These are phyloP conservation scores for Schizotus pectinicornis DNA, from an alignment of 2,888 invertebrate species.

Conservation along the genomic window DNA sequence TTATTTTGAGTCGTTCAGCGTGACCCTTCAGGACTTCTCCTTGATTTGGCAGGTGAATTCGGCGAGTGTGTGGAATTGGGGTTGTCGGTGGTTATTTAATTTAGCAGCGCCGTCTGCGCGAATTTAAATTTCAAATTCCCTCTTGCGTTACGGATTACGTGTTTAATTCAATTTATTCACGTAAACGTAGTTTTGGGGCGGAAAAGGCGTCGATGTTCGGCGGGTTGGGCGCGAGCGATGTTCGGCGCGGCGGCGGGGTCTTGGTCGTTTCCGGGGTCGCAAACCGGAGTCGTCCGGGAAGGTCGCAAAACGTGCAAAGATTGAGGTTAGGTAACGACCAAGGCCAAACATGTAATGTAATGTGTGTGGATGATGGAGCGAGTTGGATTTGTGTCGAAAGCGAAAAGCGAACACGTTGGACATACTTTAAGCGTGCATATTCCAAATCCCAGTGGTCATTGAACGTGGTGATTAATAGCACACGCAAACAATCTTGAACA, in stretches of 20 bases:
- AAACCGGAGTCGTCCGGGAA: slow-evolving; percentile 15
- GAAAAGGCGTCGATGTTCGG: background rate
- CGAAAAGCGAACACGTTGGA: slow-evolving; percentile 15
- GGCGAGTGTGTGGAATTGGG: slow-evolving; percentile 3
- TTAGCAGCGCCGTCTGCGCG: background rate
- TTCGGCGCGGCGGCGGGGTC: slow-evolving; percentile 1
- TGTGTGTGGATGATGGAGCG: background rate
- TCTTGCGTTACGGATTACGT: slow-evolving; percentile 1
- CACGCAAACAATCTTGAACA: slow-evolving; percentile 38
- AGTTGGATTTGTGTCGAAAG: background rate
- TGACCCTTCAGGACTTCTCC: too few species aligned
- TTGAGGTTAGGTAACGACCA: slow-evolving; percentile 46
- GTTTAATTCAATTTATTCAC: too few species aligned
- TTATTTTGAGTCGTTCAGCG: too few species aligned
- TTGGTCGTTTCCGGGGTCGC: slow-evolving; percentile 33
- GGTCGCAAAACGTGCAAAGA: slow-evolving; percentile 39
- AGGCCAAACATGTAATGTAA: slow-evolving; percentile 35
- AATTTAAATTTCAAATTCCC: slow-evolving; percentile 7
- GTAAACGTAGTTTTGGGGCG: too few species aligned
- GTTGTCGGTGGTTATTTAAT: slow-evolving; percentile 8
- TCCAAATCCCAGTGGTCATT: slow-evolving; percentile 43
- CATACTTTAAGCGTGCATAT: slow-evolving; percentile 46
- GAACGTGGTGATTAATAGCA: slow-evolving; percentile 32
- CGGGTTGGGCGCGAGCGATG: background rate
- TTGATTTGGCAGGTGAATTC: slow-evolving; percentile 2